Base-by-base conservation (phyloP, 2,888 invertebrate species). In the Megamerina dolium region DNA sequence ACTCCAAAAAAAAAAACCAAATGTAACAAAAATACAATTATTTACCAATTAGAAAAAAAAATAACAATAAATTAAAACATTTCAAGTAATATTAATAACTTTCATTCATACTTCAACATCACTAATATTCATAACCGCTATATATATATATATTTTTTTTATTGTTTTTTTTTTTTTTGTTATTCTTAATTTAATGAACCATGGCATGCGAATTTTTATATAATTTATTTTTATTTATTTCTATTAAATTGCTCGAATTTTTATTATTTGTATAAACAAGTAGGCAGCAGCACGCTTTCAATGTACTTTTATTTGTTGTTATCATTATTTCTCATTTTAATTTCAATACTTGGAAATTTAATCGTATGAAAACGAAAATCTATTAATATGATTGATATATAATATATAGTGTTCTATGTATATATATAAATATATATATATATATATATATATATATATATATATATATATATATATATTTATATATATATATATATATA, bases 271-370 rank as follows among this genome's bases (percentile, higher is more conserved):
- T 31, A 10, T 17, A 12, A 23, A 14, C 31, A 35, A 35, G 38
- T 14, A 32, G 45, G 54, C 60, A 58, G 55, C 51, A 51, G 64
- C 64, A 64, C 63, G 63, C 60, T 56, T 61, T 55, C 42, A 54
- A 41, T 57, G 52, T 58, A 39, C 26, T 43, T 33, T 33, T 19
- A 8, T 37, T 37, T 31, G 36, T 17, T 37, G 37, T 14, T 13
- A 17, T 13, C 5, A 20, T 33, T 35, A 1, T 26, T 21, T 35
- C 14, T 30, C 45, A 34, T 33, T 50, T 45, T 51, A n/a, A 38
- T 47, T 54, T 46, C 29, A 50, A 32, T 13, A 26, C 9, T 32
- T n/a, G n/a, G n/a, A n/a, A n/a, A n/a, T 32, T 17, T 31, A 21
- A 18, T n/a, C 31, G 18, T 23, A 13, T 18, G 3, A 27, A 12